phyloP scores from a whole-genome alignment of 2,797 vertebrate species.

The Acanthis flammea region DNA sequence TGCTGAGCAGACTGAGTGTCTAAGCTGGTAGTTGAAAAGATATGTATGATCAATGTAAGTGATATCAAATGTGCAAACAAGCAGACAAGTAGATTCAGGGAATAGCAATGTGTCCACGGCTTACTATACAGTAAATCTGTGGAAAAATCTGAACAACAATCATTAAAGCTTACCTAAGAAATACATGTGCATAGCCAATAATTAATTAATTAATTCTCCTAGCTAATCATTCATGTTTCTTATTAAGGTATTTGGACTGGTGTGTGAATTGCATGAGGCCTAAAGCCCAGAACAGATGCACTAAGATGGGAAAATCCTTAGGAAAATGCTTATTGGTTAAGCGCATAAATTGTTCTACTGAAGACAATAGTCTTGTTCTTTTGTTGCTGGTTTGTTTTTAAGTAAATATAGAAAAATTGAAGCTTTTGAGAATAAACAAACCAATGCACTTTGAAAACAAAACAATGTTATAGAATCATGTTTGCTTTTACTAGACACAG shows the following conservation, averaged over 20 bases:
- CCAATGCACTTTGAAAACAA: neutral
- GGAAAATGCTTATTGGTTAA: neutral
- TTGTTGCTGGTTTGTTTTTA: neutral
- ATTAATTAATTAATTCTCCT: neutral
- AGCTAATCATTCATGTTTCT: neutral
- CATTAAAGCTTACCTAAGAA: slow-evolving; percentile 3
- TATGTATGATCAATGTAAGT: neutral
- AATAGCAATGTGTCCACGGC: neutral
- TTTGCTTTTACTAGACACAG: neutral
- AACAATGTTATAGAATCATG: neutral
- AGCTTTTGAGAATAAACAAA: neutral
- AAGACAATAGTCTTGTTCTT: neutral
- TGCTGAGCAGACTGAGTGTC: neutral
- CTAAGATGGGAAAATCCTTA: neutral
- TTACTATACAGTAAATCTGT: neutral
- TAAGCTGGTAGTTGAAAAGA: neutral
- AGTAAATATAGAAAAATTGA: neutral
- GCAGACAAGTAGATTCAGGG: neutral
- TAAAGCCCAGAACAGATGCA: neutral
- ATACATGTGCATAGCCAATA: neutral
- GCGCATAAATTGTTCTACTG: neutral
- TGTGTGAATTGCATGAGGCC: neutral
- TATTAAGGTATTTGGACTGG: neutral
- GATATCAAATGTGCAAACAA: neutral
- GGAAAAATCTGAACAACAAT: neutral